These are phyloP conservation scores for Drosophila jambulina DNA, from an alignment of 1,140 invertebrate genomes.

Conservation along the genomic window DNA sequence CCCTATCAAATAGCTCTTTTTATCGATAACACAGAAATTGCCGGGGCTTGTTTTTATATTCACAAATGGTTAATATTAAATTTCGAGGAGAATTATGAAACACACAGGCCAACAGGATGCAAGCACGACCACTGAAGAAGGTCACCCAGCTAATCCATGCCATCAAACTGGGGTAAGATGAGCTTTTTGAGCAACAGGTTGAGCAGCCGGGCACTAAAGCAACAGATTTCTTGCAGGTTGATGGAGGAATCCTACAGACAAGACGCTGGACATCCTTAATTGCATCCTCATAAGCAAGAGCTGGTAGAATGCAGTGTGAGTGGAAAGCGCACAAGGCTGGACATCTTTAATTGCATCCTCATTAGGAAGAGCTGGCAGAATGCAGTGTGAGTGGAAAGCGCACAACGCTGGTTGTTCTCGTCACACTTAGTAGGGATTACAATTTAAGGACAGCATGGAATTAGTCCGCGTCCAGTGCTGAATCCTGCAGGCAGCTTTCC, in stretches of 20 bases:
- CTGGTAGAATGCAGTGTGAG: conserved; percentile 83
- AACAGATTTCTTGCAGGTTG: conserved; percentile 85
- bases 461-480: too few species aligned
- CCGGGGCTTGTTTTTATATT: conserved; percentile 1
- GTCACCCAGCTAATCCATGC: conserved; percentile 85
- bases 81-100: conserved; percentile 6
- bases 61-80: conserved; percentile 5
- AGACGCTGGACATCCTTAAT: conserved; percentile 87
- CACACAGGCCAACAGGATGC: conserved; percentile 35
- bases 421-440: too few species aligned
- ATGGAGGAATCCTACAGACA: conserved; percentile 87
- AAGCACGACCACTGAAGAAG: conserved; percentile 67
- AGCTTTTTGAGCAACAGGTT: neutral
- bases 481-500: too few species aligned
- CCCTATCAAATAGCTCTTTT: neutral
- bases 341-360: conserved; percentile 88
- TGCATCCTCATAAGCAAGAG: conserved; percentile 85
- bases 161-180: conserved; percentile 85
- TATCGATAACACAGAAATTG: conserved; percentile 54
- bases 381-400: too few species aligned
- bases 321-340: too few species aligned
- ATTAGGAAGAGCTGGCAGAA: conserved; percentile 86
- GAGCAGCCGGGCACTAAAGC: neutral
- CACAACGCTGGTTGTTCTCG: too few species aligned
- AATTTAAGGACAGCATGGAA: too few species aligned